Evolutionary conservation across 2,888 invertebrate species (phyloP), one percentile per base, ranked within the genome.

Genomic region (Latheticus oryzae): DNA sequence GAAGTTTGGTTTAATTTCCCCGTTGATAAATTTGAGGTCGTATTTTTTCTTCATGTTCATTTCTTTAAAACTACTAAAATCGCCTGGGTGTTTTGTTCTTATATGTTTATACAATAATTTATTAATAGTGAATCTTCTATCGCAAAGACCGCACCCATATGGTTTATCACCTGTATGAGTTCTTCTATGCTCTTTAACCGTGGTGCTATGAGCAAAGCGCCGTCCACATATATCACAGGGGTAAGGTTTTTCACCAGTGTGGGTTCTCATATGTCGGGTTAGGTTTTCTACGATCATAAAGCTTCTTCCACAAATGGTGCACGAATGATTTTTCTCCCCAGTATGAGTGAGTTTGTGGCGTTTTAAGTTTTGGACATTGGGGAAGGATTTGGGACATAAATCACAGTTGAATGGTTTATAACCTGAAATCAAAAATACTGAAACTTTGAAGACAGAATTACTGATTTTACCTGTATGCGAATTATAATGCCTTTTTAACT

Each of bases 241-340:
- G 52, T 68, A 72, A 0, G 72, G 76, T 58, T 76, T 76, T 58
- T 76, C 76, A 4, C 75, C 75, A 1, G 76, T 76, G 54, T 77
- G 76, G 4, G 67, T 74, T 12, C 76, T 64, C 48, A 68, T 73
- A 51, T 76, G 76, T 11, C 76, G 61, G 47, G 70, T 73, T 32
- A 75, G 61, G 62, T 76, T 76, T 50, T 74, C 75, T 9, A 70
- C 35, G 0, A 73, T 73, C 5, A 73, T 48, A 52, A 76, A 76
- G 9, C 69, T 68, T 52, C 67, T 70, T 3, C 68, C 64, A 37
- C 76, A 76, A 2, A 65, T 66, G 8, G 66, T 57, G 55, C 76
- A 76, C 9, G 62, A 62, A 51, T 62, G 72, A 3, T 75, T 75
- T 56, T 73, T 76, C 53, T 74, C 75, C 2, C 75, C 76, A 0